Percentiles rank a stretch among this genome's conserved stretches.
These are phyloP conservation scores for Spondyliosoma cantharus DNA, from an alignment of 2,797 vertebrate species.

Conservation along the genomic window DNA sequence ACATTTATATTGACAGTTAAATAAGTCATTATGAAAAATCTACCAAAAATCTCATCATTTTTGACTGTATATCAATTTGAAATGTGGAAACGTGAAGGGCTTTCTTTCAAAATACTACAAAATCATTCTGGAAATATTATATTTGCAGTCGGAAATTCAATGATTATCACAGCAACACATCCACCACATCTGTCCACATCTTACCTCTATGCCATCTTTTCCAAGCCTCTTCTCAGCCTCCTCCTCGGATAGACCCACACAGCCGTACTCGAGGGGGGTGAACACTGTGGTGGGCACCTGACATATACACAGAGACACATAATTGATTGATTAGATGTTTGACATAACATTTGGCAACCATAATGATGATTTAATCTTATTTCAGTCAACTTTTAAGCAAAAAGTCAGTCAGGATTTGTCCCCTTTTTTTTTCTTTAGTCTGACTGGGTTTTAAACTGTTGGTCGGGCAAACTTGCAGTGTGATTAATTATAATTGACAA, in stretches of 20 bases:
- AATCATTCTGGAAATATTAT: background rate
- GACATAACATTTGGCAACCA: background rate
- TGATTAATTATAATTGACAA: background rate
- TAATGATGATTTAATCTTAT: background rate
- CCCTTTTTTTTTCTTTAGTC: background rate
- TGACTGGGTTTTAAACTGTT: background rate
- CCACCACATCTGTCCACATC: background rate
- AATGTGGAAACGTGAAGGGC: background rate
- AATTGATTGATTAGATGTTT: background rate
- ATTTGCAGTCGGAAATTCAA: background rate
- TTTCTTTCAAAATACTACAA: background rate
- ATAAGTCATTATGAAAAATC: background rate
- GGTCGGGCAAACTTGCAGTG: background rate
- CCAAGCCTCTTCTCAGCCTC: conserved; percentile 84
- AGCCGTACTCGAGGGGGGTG: conserved; percentile 94
- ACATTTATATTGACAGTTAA: background rate
- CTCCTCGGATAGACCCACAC: conserved; percentile 95
- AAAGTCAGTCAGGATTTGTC: background rate
- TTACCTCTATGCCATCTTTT: conserved; percentile 89
- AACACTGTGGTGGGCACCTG: conserved; percentile 96
- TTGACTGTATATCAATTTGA: background rate
- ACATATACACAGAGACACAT: conserved; percentile 32
- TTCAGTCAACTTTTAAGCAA: background rate
- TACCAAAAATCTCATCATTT: background rate
- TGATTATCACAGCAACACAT: background rate